Evolutionary conservation across 2,888 invertebrate genomes (phyloP), one percentile per base, ranked within the genome.

Genomic region (Eremobia ochroleuca): DNA sequence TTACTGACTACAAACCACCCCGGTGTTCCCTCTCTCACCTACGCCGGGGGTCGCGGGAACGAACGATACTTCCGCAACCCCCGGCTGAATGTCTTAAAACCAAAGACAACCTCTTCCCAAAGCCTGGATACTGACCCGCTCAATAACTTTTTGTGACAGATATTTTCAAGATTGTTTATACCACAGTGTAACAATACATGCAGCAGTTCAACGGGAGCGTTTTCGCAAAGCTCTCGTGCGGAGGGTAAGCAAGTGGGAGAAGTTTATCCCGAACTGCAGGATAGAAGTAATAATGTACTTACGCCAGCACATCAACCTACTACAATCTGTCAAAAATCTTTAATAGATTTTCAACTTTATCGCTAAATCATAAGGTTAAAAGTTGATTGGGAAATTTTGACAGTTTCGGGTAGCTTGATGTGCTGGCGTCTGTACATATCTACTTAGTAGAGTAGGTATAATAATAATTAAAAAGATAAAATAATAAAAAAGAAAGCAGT

Each of bases 61-160:
- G n/a, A n/a, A n/a, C n/a, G n/a, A n/a, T n/a, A n/a, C n/a, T n/a
- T n/a, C n/a, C n/a, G n/a, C n/a, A n/a, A n/a, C n/a, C n/a, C n/a
- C n/a, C n/a, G n/a, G n/a, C n/a, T n/a, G n/a, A 55, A 46, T 61
- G 65, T 83, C 55, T 18, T 64, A 43, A 43, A 83, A 79, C 52
- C 61, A 83, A 49, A 76, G 40, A 76, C 65, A 55, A 65, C 37
- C n/a, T 65, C 40, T 34, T 21, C 11, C 62, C 37, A 61, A 55
- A 25, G 43, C 18, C n/a, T 43, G 37, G 43, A 59, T 58, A 66
- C 61, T 73, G 74, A 68, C 58, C 66, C n/a, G 55, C 61, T 69
- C 73, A 80, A 73, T 84, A 84, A 68, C 49, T 84, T 79, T 81
- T 85, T 84, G 68, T 66, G 85, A 80, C 68, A 80, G 46, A 85